These are phyloP conservation scores for Drosophila quadrilineata DNA, from an alignment of 1,140 invertebrate genomes.

Conservation along the genomic window DNA sequence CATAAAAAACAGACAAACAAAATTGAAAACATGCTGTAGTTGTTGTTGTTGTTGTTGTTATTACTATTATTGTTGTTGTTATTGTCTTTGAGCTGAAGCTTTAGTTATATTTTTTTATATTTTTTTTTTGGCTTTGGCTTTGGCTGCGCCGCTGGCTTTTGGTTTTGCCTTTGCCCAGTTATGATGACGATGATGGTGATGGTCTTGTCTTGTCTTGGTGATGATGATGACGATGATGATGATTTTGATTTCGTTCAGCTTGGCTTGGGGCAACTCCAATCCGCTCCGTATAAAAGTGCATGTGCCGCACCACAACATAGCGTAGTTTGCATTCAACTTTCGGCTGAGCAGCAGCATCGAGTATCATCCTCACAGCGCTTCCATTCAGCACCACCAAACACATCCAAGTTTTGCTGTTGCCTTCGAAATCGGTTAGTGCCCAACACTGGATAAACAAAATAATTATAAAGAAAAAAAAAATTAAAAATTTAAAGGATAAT, in stretches of 20 bases:
- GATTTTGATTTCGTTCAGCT: slow-evolving; percentile 35
- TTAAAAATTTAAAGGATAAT: neutral
- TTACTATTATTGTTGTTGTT: slow-evolving; percentile 15
- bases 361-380: slow-evolving; percentile 46
- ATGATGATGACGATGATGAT: too few species aligned
- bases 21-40: slow-evolving; percentile 46
- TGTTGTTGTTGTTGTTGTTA: slow-evolving; percentile 20
- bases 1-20: slow-evolving; percentile 69
- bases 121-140: slow-evolving; percentile 4
- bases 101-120: slow-evolving; percentile 25
- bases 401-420: too few species aligned
- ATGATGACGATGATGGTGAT: too few species aligned
- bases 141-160: neutral
- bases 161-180: slow-evolving; percentile 23
- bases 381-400: slow-evolving; percentile 22
- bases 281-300: slow-evolving; percentile 79
- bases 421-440: slow-evolving; percentile 69
- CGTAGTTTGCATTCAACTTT: slow-evolving; percentile 73
- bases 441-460: neutral
- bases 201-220: too few species aligned
- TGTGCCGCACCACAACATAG: slow-evolving; percentile 51
- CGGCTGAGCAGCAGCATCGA: slow-evolving; percentile 67
- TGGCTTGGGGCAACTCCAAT: slow-evolving; percentile 21
- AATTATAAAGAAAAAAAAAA: neutral
- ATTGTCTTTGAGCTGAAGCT: slow-evolving; percentile 55